These are phyloP conservation scores for Samia ricini DNA, from an alignment of 1,140 invertebrate species.

Conservation along the genomic window DNA sequence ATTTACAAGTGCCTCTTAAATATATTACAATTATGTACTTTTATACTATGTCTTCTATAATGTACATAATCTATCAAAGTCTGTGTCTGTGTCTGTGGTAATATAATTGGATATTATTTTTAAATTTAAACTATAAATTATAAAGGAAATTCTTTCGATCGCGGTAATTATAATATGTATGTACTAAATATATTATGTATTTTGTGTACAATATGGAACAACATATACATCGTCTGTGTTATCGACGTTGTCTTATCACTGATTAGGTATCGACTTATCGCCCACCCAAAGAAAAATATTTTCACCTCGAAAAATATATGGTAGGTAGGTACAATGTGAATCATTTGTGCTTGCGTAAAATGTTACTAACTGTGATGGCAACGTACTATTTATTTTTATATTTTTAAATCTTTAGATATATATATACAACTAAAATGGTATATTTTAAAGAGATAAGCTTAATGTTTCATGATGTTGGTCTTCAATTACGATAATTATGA, in stretches of 20 bases:
- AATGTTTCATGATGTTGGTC: neutral
- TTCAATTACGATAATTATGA: neutral
- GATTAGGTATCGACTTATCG: conserved; percentile 72
- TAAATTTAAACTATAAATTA: too few species aligned
- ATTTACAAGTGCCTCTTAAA: too few species aligned
- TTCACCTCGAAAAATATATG: conserved; percentile 31
- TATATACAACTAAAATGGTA: neutral
- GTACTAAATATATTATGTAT: too few species aligned
- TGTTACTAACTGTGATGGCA: neutral
- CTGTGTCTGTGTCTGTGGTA: too few species aligned
- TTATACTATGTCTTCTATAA: too few species aligned
- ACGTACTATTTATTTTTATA: too few species aligned
- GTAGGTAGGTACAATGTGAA: conserved; percentile 23
- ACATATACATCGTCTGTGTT: conserved; percentile 42
- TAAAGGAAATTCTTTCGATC: too few species aligned
- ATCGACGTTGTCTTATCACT: conserved; percentile 64
- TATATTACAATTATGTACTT: too few species aligned
- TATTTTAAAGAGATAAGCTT: conserved; percentile 3
- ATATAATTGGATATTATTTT: too few species aligned
- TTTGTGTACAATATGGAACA: conserved; percentile 17
- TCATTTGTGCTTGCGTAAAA: conserved; percentile 3
- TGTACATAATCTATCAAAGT: too few species aligned
- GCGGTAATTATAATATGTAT: too few species aligned
- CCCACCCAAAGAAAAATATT: conserved; percentile 57
- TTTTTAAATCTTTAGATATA: neutral